Evolutionary conservation across 2,113 vertebrate genomes (phyloP).

Genomic region (Sander lucioperca): DNA sequence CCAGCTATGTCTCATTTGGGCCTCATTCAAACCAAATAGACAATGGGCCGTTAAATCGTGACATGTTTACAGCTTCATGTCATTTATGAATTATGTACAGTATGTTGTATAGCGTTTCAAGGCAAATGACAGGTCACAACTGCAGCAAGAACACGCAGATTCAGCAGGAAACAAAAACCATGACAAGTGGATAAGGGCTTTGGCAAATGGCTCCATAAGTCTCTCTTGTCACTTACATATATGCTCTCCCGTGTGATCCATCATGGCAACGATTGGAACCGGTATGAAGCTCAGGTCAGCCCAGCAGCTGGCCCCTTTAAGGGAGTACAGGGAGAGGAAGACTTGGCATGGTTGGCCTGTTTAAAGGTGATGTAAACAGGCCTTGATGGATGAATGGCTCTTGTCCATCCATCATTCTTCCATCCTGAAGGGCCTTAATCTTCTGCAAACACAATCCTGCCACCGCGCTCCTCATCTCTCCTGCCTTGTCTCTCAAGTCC

Average conservation of each 20-base stretch:
- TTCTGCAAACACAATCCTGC: slow-evolving; percentile 78
- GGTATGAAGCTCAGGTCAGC: slow-evolving; percentile 28
- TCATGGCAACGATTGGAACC: slow-evolving; percentile 52
- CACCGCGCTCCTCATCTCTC: slow-evolving; percentile 57
- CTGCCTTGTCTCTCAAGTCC: slow-evolving; percentile 65
- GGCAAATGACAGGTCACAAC: slow-evolving; percentile 36
- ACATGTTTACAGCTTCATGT: slow-evolving; percentile 63
- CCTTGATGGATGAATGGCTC: slow-evolving; percentile 77
- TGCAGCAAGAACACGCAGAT: slow-evolving; percentile 46
- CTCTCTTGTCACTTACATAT: slow-evolving; percentile 61
- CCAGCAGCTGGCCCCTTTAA: slow-evolving; percentile 60
- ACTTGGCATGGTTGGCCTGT: slow-evolving; percentile 56
- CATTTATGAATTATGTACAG: slow-evolving; percentile 56
- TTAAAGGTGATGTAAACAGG: slow-evolving; percentile 81
- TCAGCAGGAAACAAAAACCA: slow-evolving; percentile 63
- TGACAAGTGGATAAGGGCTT: slow-evolving; percentile 58
- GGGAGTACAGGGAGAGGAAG: slow-evolving; percentile 34
- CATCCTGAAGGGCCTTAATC: slow-evolving; percentile 79
- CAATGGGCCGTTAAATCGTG: slow-evolving; percentile 60
- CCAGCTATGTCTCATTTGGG: slow-evolving; percentile 63
- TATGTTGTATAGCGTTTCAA: slow-evolving; percentile 16
- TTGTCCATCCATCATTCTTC: slow-evolving; percentile 78
- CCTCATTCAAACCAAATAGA: slow-evolving; percentile 61
- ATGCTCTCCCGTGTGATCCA: slow-evolving; percentile 45
- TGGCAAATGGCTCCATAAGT: slow-evolving; percentile 63